phyloP scores from a whole-genome alignment of 2,888 invertebrate species.

The Aspidiotus rigidus region DNA sequence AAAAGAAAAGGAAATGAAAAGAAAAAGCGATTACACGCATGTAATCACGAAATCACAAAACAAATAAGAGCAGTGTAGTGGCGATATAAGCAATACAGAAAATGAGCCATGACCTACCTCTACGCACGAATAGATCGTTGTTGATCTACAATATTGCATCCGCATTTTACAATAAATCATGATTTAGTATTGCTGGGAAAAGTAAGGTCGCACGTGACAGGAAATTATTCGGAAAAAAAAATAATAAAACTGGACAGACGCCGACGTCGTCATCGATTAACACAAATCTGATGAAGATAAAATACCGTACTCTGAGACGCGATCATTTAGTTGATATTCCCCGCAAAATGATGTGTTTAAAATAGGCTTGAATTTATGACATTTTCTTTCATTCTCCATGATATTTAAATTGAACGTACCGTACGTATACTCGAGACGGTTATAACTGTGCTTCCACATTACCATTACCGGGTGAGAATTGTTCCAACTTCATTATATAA shows the following conservation, averaged over 20 bases:
- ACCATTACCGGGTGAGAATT: too few species aligned
- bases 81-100: not conserved
- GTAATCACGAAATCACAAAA: not conserved
- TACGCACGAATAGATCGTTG: slow-evolving; percentile 11
- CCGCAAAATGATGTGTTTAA: too few species aligned
- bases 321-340: too few species aligned
- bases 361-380: too few species aligned
- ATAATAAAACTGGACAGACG: slow-evolving; percentile 13
- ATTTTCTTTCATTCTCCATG: too few species aligned
- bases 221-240: slow-evolving; percentile 20
- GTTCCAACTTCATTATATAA: too few species aligned
- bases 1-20: too few species aligned
- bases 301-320: not conserved
- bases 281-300: slow-evolving; percentile 12
- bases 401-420: too few species aligned
- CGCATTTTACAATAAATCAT: slow-evolving; percentile 29
- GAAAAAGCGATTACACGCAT: too few species aligned
- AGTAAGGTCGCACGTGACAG: slow-evolving; percentile 29
- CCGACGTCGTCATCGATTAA: slow-evolving; percentile 17
- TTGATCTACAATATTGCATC: slow-evolving; percentile 26
- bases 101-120: slow-evolving; percentile 23
- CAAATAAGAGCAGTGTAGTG: slow-evolving; percentile 8
- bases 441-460: too few species aligned
- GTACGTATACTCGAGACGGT: too few species aligned
- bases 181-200: slow-evolving; percentile 16